Conservation (phyloP, 2,888 invertebrate species). For the Mylabris sibirica region DNA sequence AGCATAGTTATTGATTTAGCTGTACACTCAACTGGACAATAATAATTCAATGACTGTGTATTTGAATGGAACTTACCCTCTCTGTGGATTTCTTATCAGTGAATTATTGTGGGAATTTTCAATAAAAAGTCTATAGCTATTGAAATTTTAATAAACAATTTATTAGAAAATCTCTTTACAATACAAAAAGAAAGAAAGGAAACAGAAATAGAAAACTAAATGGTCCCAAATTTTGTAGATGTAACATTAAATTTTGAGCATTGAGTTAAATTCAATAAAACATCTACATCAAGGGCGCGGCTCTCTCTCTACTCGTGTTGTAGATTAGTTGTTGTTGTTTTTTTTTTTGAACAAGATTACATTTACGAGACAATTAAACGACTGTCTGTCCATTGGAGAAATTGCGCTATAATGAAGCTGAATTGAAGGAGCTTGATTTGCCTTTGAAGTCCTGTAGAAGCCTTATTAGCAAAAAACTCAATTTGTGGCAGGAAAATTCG, state of each 20-base stretch:
- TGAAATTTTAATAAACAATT: constrained; percentile 5
- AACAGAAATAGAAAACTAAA: background rate
- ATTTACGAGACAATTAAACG: background rate
- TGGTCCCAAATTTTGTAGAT: background rate
- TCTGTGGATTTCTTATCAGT: background rate
- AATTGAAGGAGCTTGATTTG: too few species aligned
- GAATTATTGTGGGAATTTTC: background rate
- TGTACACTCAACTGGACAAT: background rate
- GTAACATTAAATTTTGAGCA: background rate
- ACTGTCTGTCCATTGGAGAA: too few species aligned
- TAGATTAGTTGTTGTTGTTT: background rate
- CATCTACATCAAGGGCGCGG: background rate
- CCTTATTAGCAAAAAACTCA: too few species aligned
- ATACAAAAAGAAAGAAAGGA: background rate
- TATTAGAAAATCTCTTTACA: background rate
- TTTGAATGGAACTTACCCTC: background rate
- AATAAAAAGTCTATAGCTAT: background rate
- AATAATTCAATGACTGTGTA: background rate
- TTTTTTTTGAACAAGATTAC: background rate
- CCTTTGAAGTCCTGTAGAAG: too few species aligned
- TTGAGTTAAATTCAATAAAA: background rate
- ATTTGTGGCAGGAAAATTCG: too few species aligned
- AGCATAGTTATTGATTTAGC: background rate
- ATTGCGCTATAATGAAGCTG: too few species aligned
- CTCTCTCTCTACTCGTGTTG: background rate